Evolutionary conservation across 2,888 invertebrate genomes (phyloP).

Genomic region (Drosophila barbarae): DNA sequence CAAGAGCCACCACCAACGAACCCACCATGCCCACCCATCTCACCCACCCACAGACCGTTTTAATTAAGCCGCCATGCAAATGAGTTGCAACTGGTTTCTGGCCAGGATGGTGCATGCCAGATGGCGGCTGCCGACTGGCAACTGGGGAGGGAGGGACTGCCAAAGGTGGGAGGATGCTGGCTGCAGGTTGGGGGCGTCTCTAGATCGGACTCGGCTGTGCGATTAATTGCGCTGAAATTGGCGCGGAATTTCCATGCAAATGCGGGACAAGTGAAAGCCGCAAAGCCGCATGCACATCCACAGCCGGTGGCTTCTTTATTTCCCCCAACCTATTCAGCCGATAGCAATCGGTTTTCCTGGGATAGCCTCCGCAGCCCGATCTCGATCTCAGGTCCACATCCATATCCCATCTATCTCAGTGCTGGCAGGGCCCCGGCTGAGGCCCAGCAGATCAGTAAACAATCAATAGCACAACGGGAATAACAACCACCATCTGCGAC

Average conservation of each 20-base stretch:
- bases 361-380: neutral
- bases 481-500: slow-evolving; percentile 62
- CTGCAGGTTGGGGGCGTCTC: slow-evolving; percentile 50
- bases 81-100: slow-evolving; percentile 49
- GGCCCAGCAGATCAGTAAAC: slow-evolving; percentile 64
- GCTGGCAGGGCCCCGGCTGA: slow-evolving; percentile 38
- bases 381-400: slow-evolving; percentile 9
- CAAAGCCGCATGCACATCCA: slow-evolving; percentile 21
- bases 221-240: slow-evolving; percentile 71
- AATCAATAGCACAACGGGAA: slow-evolving; percentile 55
- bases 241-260: slow-evolving; percentile 62
- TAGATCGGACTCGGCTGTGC: slow-evolving; percentile 63
- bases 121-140: slow-evolving; percentile 10
- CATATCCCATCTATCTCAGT: slow-evolving; percentile 28
- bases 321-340: slow-evolving; percentile 29
- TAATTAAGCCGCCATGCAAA: slow-evolving; percentile 71
- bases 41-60: slow-evolving; percentile 68
- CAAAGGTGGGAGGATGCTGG: slow-evolving; percentile 21
- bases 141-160: neutral
- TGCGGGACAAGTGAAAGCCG: slow-evolving; percentile 65
- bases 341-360: slow-evolving; percentile 28
- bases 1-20: slow-evolving; percentile 35
- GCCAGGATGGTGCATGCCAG: slow-evolving; percentile 32
- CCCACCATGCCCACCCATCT: slow-evolving; percentile 27
- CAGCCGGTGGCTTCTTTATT: slow-evolving; percentile 68